These are phyloP conservation scores for Aphodius granarius DNA, from an alignment of 2,888 invertebrate genomes.

Conservation along the genomic window DNA sequence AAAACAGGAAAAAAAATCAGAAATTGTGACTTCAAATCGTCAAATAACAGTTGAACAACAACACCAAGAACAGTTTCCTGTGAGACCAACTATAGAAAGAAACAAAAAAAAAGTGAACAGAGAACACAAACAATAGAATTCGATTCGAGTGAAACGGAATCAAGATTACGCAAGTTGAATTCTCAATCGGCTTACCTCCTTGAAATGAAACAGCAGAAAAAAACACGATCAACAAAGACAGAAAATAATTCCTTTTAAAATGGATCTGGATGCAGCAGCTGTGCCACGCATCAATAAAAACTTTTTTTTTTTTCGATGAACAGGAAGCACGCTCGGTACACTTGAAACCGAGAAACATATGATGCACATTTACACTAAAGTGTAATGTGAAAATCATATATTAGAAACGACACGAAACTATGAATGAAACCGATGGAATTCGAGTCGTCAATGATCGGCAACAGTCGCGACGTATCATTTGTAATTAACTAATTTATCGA, in stretches of 20 bases:
- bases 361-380: neutral
- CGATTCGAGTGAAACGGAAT: neutral
- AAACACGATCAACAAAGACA: neutral
- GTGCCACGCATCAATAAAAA: neutral
- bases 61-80: neutral
- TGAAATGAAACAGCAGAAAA: neutral
- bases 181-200: neutral
- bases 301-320: neutral
- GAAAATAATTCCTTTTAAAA: neutral
- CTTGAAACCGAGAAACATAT: neutral
- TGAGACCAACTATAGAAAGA: neutral
- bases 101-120: neutral
- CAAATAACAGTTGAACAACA: constrained; percentile 6
- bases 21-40: constrained; percentile 6
- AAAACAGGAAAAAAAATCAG: too few species aligned
- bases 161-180: neutral
- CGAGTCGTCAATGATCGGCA: neutral
- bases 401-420: neutral
- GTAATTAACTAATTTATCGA: neutral
- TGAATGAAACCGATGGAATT: neutral
- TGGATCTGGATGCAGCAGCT: neutral
- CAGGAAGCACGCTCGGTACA: neutral
- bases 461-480: neutral
- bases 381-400: neutral
- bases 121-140: neutral